phyloP scores from a whole-genome alignment of 2,888 invertebrate species.

The Colostygia pectinataria region DNA sequence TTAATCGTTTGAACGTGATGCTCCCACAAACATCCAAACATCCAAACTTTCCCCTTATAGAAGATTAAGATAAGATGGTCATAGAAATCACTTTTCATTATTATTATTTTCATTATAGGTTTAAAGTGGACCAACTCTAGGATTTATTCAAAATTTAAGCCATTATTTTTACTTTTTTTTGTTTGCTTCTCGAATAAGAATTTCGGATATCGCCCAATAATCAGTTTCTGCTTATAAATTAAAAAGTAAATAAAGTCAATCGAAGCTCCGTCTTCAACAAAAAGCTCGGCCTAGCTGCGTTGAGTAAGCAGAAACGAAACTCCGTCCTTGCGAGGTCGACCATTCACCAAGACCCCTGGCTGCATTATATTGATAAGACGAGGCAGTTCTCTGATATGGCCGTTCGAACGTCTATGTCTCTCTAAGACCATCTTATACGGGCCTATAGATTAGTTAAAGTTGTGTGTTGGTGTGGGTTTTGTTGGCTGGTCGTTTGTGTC shows the following conservation, averaged over 20 bases:
- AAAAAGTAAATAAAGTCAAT: slow-evolving; percentile 34
- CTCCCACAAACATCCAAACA: no score
- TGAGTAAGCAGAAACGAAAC: slow-evolving; percentile 71
- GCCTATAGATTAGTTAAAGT: slow-evolving; percentile 13
- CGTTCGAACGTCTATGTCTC: slow-evolving; percentile 18
- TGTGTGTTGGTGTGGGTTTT: slow-evolving; percentile 27
- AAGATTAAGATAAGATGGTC: no score
- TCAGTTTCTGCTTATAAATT: slow-evolving; percentile 13
- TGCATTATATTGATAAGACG: slow-evolving; percentile 31
- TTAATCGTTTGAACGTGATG: no score
- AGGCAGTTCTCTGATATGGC: slow-evolving; percentile 21
- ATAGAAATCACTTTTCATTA: no score
- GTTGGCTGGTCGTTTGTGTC: slow-evolving; percentile 57
- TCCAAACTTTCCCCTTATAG: no score
- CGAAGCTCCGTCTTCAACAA: slow-evolving; percentile 63
- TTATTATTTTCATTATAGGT: no score
- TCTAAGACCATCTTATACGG: slow-evolving; percentile 22
- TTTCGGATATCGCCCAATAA: neutral
- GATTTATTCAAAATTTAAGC: no score
- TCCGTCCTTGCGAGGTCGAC: slow-evolving; percentile 78
- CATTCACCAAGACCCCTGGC: slow-evolving; percentile 27
- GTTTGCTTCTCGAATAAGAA: neutral
- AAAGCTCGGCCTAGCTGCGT: slow-evolving; percentile 65
- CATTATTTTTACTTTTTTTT: neutral
- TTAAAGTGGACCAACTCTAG: no score